phyloP scores from a whole-genome alignment of 2,797 vertebrate species.

The Esox lucius region DNA sequence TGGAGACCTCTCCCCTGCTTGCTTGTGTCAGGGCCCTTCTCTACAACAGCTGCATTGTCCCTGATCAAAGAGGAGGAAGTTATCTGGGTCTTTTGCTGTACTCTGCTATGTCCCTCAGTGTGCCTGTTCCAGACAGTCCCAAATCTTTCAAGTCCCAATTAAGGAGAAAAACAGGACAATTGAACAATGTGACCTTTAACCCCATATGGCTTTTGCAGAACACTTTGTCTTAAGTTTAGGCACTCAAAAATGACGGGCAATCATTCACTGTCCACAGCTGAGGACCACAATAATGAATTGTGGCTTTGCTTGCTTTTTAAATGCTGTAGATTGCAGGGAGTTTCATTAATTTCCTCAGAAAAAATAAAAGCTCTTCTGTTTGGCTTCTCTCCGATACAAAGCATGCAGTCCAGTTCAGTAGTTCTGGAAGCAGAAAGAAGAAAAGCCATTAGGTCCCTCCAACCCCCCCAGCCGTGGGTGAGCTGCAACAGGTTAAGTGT shows the following conservation, averaged over 20 bases:
- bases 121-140: conserved; percentile 54
- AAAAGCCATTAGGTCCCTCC: conserved; percentile 66
- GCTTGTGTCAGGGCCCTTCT: conserved; percentile 46
- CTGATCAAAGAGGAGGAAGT: conserved; percentile 75
- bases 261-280: conserved; percentile 39
- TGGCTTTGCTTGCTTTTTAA: conserved; percentile 41
- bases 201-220: conserved; percentile 49
- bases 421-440: conserved; percentile 75
- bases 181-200: conserved; percentile 68
- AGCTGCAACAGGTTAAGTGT: conserved; percentile 79
- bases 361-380: conserved; percentile 47
- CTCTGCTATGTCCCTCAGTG: conserved; percentile 59
- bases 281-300: conserved; percentile 44
- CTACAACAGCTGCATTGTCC: conserved; percentile 68
- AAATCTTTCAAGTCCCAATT: conserved; percentile 76
- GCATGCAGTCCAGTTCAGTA: conserved; percentile 88
- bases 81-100: conserved; percentile 50
- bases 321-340: conserved; percentile 43
- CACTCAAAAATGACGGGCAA: conserved; percentile 48
- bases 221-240: conserved; percentile 62
- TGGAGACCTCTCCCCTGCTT: conserved; percentile 46
- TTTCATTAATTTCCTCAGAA: conserved; percentile 58
- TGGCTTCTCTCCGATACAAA: conserved; percentile 69
- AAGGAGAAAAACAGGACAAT: conserved; percentile 63
- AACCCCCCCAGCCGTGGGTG: conserved; percentile 70